Percentiles rank a stretch among this genome's conserved stretches.
These are phyloP conservation scores for Drosophila dives DNA, from an alignment of 2,888 invertebrate genomes.

Conservation along the genomic window DNA sequence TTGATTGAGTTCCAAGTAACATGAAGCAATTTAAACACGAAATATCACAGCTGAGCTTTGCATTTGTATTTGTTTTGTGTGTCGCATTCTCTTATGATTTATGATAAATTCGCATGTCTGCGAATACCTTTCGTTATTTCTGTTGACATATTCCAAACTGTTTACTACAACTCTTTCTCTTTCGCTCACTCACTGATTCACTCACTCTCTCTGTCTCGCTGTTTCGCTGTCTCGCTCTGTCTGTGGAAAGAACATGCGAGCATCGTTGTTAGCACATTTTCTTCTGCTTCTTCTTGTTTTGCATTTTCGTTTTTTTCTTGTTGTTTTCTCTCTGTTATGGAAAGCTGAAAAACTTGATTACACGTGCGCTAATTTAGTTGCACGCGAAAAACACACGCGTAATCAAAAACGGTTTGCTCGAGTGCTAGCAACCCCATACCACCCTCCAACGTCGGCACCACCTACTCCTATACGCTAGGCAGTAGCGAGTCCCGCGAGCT, in stretches of 20 bases:
- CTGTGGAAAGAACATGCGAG: constrained; percentile 18
- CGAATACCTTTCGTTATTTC: constrained; percentile 18
- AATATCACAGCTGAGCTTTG: constrained; percentile 7
- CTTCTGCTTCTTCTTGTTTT: constrained; percentile 1
- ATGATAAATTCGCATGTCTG: constrained; percentile 43
- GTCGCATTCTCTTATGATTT: constrained; percentile 17
- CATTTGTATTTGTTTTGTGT: constrained; percentile 4
- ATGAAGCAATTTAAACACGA: background rate
- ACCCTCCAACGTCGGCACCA: background rate
- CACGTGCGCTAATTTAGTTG: constrained; percentile 76
- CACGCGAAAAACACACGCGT: constrained; percentile 77
- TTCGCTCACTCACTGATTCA: background rate
- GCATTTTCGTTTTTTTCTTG: background rate
- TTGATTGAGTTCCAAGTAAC: background rate
- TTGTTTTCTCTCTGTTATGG: constrained; percentile 33
- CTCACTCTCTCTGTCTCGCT: background rate
- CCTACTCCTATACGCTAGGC: background rate
- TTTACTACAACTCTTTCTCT: constrained; percentile 17
- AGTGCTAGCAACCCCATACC: constrained; percentile 42
- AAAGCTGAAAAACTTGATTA: constrained; percentile 69
- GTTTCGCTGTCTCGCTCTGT: background rate
- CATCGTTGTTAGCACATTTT: constrained; percentile 47
- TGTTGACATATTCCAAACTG: constrained; percentile 44
- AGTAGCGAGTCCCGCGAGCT: constrained; percentile 5
- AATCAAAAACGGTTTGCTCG: constrained; percentile 74